Evolutionary conservation across 2,113 vertebrate genomes (phyloP), one percentile per base, ranked within the genome.

Genomic region (Astur gentilis): DNA sequence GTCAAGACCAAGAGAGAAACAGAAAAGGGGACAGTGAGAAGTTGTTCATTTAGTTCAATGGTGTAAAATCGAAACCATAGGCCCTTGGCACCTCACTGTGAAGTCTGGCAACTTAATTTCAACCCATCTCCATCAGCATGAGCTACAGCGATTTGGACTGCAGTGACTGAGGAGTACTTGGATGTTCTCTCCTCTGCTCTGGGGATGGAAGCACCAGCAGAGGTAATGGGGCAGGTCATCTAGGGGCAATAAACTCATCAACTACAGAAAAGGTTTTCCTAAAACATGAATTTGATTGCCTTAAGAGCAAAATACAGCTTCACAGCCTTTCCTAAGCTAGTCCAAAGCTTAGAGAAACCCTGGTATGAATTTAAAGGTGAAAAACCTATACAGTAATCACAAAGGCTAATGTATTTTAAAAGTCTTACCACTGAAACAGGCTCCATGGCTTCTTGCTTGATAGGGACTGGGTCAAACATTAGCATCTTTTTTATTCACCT

Each of bases 381-480:
- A 57, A 95, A 97, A 83, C 72, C 18, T 50, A 6, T 2, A 36
- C 6, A 29, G 62, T 27, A 29, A 69, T 65, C 66, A 77, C 26
- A 77, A 87, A 44, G 12, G 13, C 17, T 6, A 58, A 60, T 54
- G 18, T 45, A 93, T 50, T 69, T 85, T 34, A 49, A 9, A 75
- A 89, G 57, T 96, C 98, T 98, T 97, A 99, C 99, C 99, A 98
- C 98, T 34, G 98, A 98, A 95, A 98, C 82, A 72, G 99, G 98
- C 89, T 99, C 99, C 98, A 99, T 99, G 94, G 97, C 97, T 98
- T 99, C 99, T 98, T 99, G 98, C 97, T 99, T 99, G 96, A 99
- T 98, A 97, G 99, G 99, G 65, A 98, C 98, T 78, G 99, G 99
- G 96, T 99, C 99, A 99, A 99, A 99, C 99, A 99, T 99, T 92